Conservation (phyloP, 2,113 vertebrate genomes). For the Pungitius pungitius region DNA sequence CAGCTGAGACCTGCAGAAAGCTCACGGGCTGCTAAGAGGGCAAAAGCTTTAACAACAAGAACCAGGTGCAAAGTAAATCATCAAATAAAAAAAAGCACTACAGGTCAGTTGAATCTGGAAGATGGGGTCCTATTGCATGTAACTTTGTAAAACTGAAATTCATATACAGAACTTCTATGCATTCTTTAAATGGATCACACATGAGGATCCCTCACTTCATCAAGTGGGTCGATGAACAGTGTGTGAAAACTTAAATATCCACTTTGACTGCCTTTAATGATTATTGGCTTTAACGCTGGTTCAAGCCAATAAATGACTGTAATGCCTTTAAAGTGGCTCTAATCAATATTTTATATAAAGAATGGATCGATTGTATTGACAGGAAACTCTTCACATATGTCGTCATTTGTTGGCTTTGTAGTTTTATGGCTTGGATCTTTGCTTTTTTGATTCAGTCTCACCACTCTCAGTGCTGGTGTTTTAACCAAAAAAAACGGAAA, state of each 20-base stretch:
- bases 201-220: neutral
- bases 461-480: neutral
- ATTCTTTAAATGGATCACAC: neutral
- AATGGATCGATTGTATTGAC: neutral
- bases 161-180: neutral
- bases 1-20: constrained; percentile 22
- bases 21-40: constrained; percentile 1
- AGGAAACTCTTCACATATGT: neutral
- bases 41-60: neutral
- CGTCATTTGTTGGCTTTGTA: neutral
- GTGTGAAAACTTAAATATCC: constrained; percentile 1
- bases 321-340: constrained; percentile 8
- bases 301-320: constrained; percentile 8
- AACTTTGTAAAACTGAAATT: neutral
- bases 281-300: neutral
- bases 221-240: neutral
- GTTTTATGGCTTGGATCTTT: neutral
- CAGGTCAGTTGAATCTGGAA: neutral
- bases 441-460: neutral
- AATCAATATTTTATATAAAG: constrained; percentile 15
- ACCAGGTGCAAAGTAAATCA: constrained; percentile 3
- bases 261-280: neutral
- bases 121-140: neutral
- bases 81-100: neutral
- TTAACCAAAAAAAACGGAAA: neutral